Conservation (phyloP, 2,888 invertebrate species). For the Drosophila ochracea region DNA sequence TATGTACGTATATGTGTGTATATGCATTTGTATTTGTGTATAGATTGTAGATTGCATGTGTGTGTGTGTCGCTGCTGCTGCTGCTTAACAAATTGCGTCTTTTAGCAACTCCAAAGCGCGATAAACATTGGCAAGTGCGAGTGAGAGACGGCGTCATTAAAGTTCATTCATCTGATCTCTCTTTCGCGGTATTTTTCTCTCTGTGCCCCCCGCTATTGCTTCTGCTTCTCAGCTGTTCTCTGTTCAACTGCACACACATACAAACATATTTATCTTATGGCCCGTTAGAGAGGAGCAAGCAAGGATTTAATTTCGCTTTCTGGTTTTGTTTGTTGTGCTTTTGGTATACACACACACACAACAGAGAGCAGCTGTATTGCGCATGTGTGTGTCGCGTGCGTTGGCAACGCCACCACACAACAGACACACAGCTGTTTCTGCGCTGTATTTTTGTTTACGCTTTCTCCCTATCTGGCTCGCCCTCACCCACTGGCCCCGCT, state of each 20-base stretch:
- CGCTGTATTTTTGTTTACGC: constrained; percentile 57
- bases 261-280: neutral
- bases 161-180: constrained; percentile 58
- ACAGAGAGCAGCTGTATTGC: constrained; percentile 59
- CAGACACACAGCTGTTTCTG: constrained; percentile 63
- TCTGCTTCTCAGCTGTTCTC: constrained; percentile 8
- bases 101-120: constrained; percentile 47
- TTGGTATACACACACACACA: constrained; percentile 12
- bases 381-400: constrained; percentile 46
- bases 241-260: neutral
- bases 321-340: constrained; percentile 20
- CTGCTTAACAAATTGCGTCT: constrained; percentile 56
- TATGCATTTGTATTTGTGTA: constrained; percentile 6
- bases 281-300: constrained; percentile 9
- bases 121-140: constrained; percentile 40
- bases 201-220: neutral
- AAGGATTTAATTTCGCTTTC: constrained; percentile 41
- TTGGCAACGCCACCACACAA: constrained; percentile 18
- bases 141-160: constrained; percentile 28
- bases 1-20: constrained; percentile 1
- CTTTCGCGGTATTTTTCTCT: constrained; percentile 25
- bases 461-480: constrained; percentile 32
- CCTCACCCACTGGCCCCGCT: constrained; percentile 12
- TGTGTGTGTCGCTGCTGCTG: constrained; percentile 13
- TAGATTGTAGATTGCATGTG: constrained; percentile 12